Evolutionary conservation across 2,113 vertebrate species (phyloP).

Genomic region (Poeciliopsis occidentalis): DNA sequence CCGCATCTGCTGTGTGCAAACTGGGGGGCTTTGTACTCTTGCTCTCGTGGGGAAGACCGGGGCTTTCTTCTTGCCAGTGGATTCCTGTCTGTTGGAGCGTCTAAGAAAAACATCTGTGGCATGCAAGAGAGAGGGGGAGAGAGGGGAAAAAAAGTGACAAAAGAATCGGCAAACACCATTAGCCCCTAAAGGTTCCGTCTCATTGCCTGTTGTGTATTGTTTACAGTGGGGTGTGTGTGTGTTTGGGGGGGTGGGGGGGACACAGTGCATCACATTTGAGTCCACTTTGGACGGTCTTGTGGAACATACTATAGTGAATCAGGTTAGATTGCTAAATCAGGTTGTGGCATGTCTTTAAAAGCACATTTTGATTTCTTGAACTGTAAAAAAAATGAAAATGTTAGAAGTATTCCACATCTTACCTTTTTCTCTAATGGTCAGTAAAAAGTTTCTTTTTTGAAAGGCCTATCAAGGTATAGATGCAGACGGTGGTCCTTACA

Average conservation of each 20-base stretch:
- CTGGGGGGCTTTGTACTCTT: slow-evolving; percentile 96
- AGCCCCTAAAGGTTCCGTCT: slow-evolving; percentile 93
- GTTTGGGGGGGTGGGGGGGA: slow-evolving; percentile 34
- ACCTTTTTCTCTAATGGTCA: neutral
- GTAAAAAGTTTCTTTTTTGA: neutral
- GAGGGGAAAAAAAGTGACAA: slow-evolving; percentile 81
- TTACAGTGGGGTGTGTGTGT: slow-evolving; percentile 81
- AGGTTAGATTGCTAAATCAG: neutral
- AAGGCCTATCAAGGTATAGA: slow-evolving; percentile 84
- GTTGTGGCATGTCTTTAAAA: neutral
- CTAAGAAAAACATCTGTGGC: slow-evolving; percentile 99
- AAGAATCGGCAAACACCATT: slow-evolving; percentile 96
- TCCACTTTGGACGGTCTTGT: neutral
- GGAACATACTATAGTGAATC: neutral
- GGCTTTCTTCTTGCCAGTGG: slow-evolving; percentile 98
- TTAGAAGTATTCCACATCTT: neutral
- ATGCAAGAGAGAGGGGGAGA: slow-evolving; percentile 80
- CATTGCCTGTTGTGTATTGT: slow-evolving; percentile 93
- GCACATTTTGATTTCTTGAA: neutral
- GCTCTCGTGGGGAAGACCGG: slow-evolving; percentile 95
- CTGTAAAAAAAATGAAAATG: neutral
- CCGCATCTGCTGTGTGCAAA: slow-evolving; percentile 97
- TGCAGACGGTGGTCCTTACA: slow-evolving; percentile 78
- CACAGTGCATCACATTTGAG: slow-evolving; percentile 84
- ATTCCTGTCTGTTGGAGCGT: slow-evolving; percentile 99